Percentiles rank a stretch among this genome's conserved stretches.
phyloP scores from a whole-genome alignment of 2,113 vertebrate species.

The Siniperca knerii region DNA sequence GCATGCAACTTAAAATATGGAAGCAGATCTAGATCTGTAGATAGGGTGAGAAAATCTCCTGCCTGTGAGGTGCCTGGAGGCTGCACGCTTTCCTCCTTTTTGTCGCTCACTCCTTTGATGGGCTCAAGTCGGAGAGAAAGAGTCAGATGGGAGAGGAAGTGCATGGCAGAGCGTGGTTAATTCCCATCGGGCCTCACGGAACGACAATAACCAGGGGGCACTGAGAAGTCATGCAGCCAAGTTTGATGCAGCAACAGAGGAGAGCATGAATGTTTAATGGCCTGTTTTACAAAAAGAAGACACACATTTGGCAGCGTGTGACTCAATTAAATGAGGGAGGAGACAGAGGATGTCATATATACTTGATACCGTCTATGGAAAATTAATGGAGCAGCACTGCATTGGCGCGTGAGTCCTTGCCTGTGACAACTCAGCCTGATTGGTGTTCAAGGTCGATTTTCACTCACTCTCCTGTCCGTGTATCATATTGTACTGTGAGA shows the following conservation, averaged over 20 bases:
- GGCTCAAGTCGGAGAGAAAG: background rate
- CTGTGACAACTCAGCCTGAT: constrained; percentile 13
- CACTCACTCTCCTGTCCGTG: constrained; percentile 25
- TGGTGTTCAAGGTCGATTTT: constrained; percentile 15
- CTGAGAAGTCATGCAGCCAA: constrained; percentile 20
- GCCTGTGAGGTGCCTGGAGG: constrained; percentile 37
- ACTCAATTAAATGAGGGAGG: constrained; percentile 31
- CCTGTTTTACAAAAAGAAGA: constrained; percentile 28
- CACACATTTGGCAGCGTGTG: constrained; percentile 19
- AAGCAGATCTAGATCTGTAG: constrained; percentile 32
- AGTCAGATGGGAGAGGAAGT: constrained; percentile 36
- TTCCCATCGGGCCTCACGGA: constrained; percentile 29
- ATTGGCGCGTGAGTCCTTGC: background rate
- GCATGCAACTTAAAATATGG: constrained; percentile 14
- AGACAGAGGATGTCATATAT: constrained; percentile 19
- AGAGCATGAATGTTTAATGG: constrained; percentile 65
- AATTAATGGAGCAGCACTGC: constrained; percentile 30
- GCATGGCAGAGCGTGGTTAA: constrained; percentile 25
- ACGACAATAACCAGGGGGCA: constrained; percentile 57
- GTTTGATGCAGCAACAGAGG: constrained; percentile 28
- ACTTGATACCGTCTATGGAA: constrained; percentile 22
- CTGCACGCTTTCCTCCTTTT: constrained; percentile 17
- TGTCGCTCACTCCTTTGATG: constrained; percentile 46
- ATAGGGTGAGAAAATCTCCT: constrained; percentile 17
- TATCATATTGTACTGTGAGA: constrained; percentile 10